Conservation (phyloP, 2,797 vertebrate genomes). For the Myotis findleyi region DNA sequence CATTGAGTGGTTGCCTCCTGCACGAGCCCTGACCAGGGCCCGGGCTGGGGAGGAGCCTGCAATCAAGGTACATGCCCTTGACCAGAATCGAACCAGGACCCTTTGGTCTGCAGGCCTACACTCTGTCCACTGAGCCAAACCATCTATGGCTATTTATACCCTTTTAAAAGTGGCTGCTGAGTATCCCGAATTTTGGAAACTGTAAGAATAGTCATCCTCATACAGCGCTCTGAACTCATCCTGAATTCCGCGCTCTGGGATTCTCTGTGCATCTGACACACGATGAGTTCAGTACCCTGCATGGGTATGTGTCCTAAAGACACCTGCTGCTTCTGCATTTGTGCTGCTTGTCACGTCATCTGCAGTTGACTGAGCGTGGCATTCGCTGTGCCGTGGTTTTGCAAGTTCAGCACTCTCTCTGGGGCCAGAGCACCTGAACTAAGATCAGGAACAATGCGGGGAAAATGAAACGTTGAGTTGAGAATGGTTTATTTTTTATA, state of each 20-base stretch:
- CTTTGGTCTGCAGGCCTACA: too few species aligned
- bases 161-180: not conserved
- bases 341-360: not conserved
- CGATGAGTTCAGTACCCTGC: not conserved
- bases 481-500: not conserved
- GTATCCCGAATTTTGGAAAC: not conserved
- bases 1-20: too few species aligned
- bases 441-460: not conserved
- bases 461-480: not conserved
- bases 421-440: not conserved
- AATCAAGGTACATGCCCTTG: too few species aligned
- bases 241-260: not conserved
- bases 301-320: constrained; percentile 6
- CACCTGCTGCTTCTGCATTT: constrained; percentile 24
- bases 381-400: not conserved
- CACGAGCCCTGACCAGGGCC: too few species aligned
- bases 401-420: not conserved
- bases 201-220: not conserved
- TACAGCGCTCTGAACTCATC: too few species aligned
- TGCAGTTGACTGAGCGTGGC: not conserved
- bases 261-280: not conserved
- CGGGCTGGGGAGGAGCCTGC: too few species aligned
- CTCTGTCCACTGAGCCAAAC: too few species aligned
- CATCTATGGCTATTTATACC: not conserved
- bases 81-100: too few species aligned